A percentile compares a stretch with the other conserved stretches of the same genome.
These are phyloP conservation scores for Caenorhabditis imperialis DNA, from an alignment of 2,888 invertebrate genomes.

Conservation along the genomic window DNA sequence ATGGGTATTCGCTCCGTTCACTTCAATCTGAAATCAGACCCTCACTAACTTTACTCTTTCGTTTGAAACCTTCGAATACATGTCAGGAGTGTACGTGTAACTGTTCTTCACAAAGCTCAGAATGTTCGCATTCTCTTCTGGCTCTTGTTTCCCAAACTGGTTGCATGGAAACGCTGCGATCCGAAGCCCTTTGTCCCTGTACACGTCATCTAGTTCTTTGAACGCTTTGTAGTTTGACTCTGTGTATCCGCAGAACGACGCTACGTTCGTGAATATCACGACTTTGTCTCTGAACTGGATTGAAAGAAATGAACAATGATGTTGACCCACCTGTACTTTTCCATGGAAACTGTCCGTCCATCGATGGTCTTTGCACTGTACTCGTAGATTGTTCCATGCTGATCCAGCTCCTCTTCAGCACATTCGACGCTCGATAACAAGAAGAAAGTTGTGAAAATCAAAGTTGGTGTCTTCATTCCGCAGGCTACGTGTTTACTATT, in stretches of 20 bases:
- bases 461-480: slow-evolving; percentile 9
- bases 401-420: slow-evolving; percentile 29
- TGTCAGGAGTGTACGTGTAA: slow-evolving; percentile 79
- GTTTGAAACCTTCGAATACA: slow-evolving; percentile 82
- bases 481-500: slow-evolving; percentile 37
- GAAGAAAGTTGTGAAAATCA: slow-evolving; percentile 1
- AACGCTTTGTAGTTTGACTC: slow-evolving; percentile 86
- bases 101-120: slow-evolving; percentile 81
- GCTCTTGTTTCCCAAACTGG: slow-evolving; percentile 85
- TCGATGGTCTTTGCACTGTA: slow-evolving; percentile 85
- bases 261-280: slow-evolving; percentile 88
- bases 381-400: slow-evolving; percentile 60
- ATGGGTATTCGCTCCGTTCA: slow-evolving; percentile 83
- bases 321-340: slow-evolving; percentile 83
- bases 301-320: not conserved
- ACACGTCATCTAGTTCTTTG: slow-evolving; percentile 84
- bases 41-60: not conserved
- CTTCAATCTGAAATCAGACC: slow-evolving; percentile 27
- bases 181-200: slow-evolving; percentile 84
- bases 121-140: slow-evolving; percentile 84
- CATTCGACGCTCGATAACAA: slow-evolving; percentile 3
- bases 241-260: slow-evolving; percentile 88
- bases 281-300: slow-evolving; percentile 82
- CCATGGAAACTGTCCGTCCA: slow-evolving; percentile 87
- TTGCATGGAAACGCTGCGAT: slow-evolving; percentile 91